Evolutionary conservation across 1,140 invertebrate species (phyloP).

Genomic region (Neodiprion virginianus): DNA sequence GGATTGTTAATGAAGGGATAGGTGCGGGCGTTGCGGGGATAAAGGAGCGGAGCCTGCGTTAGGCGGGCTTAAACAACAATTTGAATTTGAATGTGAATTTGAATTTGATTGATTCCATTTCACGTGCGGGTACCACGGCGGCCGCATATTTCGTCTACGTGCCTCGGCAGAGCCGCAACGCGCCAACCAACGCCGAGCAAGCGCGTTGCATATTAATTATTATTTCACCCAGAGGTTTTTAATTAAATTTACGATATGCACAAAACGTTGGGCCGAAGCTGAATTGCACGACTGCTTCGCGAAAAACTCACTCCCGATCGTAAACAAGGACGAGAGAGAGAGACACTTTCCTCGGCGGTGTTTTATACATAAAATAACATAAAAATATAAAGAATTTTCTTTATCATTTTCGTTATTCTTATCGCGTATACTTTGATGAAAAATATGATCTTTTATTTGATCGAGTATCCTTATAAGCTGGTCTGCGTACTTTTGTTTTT

Average conservation of each 20-base stretch:
- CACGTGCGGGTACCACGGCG: slow-evolving; percentile 27
- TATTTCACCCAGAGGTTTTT: slow-evolving; percentile 7
- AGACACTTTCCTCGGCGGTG: too few relatives aligned
- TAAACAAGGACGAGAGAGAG: background rate
- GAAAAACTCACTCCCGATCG: too few relatives aligned
- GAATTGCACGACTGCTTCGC: background rate
- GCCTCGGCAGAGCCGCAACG: slow-evolving; percentile 34
- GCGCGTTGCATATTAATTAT: slow-evolving; percentile 7
- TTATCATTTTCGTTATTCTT: too few relatives aligned
- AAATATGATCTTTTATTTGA: too few relatives aligned
- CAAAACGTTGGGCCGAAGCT: background rate
- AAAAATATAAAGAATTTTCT: too few relatives aligned
- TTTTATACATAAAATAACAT: too few relatives aligned
- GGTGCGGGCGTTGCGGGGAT: too few relatives aligned
- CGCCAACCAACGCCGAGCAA: background rate
- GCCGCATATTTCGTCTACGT: slow-evolving; percentile 51
- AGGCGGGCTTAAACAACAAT: slow-evolving; percentile 3
- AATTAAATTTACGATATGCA: slow-evolving; percentile 1
- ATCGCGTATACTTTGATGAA: too few relatives aligned
- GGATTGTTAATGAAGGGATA: too few relatives aligned
- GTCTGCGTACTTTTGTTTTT: too few relatives aligned
- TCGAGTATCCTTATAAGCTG: too few relatives aligned
- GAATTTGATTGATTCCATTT: slow-evolving; percentile 58
- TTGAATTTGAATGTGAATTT: slow-evolving; percentile 34
- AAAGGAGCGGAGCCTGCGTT: background rate